A percentile compares a stretch with the other conserved stretches of the same genome.
Evolutionary conservation across 2,888 invertebrate genomes (phyloP).

Genomic region (Pasiphila rectangulata): DNA sequence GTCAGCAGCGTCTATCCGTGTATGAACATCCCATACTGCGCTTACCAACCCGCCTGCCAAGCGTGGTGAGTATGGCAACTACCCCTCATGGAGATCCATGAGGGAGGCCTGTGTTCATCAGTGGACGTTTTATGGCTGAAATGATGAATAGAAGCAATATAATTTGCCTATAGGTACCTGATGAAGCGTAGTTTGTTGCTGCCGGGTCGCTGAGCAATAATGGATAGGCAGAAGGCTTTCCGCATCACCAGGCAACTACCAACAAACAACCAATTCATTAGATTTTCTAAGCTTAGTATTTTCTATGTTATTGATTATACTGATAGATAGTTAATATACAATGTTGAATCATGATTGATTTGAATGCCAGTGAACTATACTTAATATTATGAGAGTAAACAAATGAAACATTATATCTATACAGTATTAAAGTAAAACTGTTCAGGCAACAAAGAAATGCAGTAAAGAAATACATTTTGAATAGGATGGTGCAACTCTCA

Average conservation of each 20-base stretch:
- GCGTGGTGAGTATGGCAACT: no score
- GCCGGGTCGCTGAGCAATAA: slow-evolving; percentile 83
- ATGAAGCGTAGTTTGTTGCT: slow-evolving; percentile 82
- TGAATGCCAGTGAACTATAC: slow-evolving; percentile 78
- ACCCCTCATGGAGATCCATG: no score
- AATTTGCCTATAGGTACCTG: slow-evolving; percentile 77
- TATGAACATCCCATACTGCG: no score
- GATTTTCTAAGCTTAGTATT: slow-evolving; percentile 53
- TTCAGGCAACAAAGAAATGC: slow-evolving; percentile 5
- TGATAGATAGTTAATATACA: slow-evolving; percentile 18
- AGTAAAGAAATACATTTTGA: no score
- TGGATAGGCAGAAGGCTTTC: slow-evolving; percentile 83
- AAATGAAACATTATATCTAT: slow-evolving; percentile 16
- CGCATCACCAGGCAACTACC: slow-evolving; percentile 83
- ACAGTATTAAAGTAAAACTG: slow-evolving; percentile 3
- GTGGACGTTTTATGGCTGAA: no score
- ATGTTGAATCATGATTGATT: slow-evolving; percentile 45
- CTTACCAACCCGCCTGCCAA: no score
- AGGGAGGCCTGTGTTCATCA: no score
- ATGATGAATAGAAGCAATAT: no score
- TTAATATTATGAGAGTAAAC: slow-evolving; percentile 31
- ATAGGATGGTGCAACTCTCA: no score
- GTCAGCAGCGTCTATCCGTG: no score
- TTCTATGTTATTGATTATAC: slow-evolving; percentile 26
- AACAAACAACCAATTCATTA: slow-evolving; percentile 81